These are phyloP conservation scores for Apis laboriosa DNA, from an alignment of 1,140 invertebrate genomes.

Conservation along the genomic window DNA sequence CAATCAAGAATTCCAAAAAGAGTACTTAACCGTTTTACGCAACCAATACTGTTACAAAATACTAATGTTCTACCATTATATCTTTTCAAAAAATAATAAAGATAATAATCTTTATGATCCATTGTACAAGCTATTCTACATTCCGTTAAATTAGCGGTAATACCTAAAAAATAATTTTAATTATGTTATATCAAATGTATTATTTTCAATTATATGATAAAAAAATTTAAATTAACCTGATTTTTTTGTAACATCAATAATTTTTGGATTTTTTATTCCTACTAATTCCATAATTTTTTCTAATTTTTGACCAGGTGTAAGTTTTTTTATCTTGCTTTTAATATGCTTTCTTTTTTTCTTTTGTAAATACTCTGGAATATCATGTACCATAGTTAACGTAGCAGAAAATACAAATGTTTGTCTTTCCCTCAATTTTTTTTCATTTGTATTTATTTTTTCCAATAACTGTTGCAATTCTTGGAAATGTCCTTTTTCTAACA, in stretches of 20 bases:
- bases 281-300: constrained; percentile 87
- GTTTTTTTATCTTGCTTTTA: constrained; percentile 83
- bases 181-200: constrained; percentile 43
- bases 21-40: constrained; percentile 91
- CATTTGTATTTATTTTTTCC: constrained; percentile 89
- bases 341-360: constrained; percentile 83
- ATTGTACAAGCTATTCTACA: constrained; percentile 88
- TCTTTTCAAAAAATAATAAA: constrained; percentile 94
- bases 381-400: constrained; percentile 95
- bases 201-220: constrained; percentile 45
- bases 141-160: constrained; percentile 91
- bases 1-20: constrained; percentile 91
- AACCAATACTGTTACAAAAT: constrained; percentile 99
- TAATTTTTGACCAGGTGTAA: constrained; percentile 87
- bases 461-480: constrained; percentile 93
- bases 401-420: constrained; percentile 99
- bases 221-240: constrained; percentile 76
- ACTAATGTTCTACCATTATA: constrained; percentile 95
- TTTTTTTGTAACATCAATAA: constrained; percentile 95
- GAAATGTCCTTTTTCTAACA: constrained; percentile 98
- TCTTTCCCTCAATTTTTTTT: constrained; percentile 82
- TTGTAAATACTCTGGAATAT: constrained; percentile 88
- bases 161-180: constrained; percentile 81
- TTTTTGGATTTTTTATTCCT: constrained; percentile 93
- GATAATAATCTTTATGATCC: constrained; percentile 94